Conservation (phyloP, 2,888 invertebrate genomes). For the Drosophila birchii region DNA sequence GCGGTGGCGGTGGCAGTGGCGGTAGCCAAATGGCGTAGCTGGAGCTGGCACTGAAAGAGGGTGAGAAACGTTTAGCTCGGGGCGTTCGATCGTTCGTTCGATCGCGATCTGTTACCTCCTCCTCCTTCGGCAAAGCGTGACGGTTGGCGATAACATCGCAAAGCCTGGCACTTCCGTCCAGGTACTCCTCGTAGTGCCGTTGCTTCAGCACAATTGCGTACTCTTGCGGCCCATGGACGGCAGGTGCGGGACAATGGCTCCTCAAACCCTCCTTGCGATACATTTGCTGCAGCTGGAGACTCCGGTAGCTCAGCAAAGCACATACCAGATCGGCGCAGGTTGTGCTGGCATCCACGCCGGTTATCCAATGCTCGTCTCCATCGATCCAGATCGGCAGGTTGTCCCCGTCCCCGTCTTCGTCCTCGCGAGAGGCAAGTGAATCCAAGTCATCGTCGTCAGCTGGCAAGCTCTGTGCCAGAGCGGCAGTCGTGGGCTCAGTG, state of each 20-base stretch:
- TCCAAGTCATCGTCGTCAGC: conserved; percentile 12
- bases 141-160: conserved; percentile 71
- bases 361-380: conserved; percentile 92
- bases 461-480: background rate
- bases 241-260: background rate
- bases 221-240: conserved; percentile 18
- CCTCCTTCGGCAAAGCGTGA: conserved; percentile 56
- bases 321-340: conserved; percentile 92
- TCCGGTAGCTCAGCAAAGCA: conserved; percentile 88
- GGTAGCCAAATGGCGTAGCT: conserved; percentile 77
- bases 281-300: conserved; percentile 26
- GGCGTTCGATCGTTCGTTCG: background rate
- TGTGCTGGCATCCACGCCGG: conserved; percentile 90
- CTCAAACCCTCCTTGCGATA: conserved; percentile 2
- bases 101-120: conserved; percentile 45
- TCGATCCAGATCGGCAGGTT: conserved; percentile 91
- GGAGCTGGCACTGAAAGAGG: conserved; percentile 75
- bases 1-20: conserved; percentile 1
- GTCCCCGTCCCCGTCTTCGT: conserved; percentile 80
- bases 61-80: conserved; percentile 1
- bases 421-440: conserved; percentile 71
- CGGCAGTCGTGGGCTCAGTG: conserved; percentile 14
- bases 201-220: conserved; percentile 46
- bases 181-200: conserved; percentile 77
- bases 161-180: conserved; percentile 78